Evolutionary conservation across 1,140 invertebrate species (phyloP), one percentile per base, ranked within the genome.

Genomic region (Meteorus sp.): DNA sequence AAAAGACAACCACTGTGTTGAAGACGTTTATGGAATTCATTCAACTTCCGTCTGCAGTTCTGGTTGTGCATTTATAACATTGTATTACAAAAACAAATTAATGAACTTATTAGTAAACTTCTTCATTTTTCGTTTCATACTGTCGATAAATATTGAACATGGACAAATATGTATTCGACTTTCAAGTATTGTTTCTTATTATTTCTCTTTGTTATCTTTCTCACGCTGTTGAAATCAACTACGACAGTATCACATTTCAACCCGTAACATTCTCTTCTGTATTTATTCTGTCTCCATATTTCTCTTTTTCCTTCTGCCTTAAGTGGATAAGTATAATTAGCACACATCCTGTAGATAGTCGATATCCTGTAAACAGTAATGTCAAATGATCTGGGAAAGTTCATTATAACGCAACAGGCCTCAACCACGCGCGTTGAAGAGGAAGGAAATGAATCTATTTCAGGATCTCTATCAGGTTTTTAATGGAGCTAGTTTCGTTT

Each of bases 21-120:
- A n/a, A n/a, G n/a, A n/a, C 13, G 5, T 11, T 19, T n/a, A 37
- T 22, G 29, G 23, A 53, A 23, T 43, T 19, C 15, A 43, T 43
- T 19, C 45, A 15, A 53, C 33, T 53, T 53, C 50, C 50, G 2
- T 20, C 15, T 20, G 8, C 11, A 39, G 33, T 53, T 53, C 50
- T 35, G 50, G 50, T 53, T 53, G 20, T 53, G 13, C 9, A 2
- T 35, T 9, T 35, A 6, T 17, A n/a, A n/a, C n/a, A n/a, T n/a
- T n/a, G n/a, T n/a, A 51, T 13, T 37, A 8, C 5, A 6, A 8
- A 6, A 3, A 13, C 39, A 19, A 17, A 43, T 43, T 15, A 17
- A 4, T 43, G 9, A 13, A 15, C 3, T 17, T 13, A 8, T 43
- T 43, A 8, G 15, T 43, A 13, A 37, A 13, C 2, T 43, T 43